phyloP scores from a whole-genome alignment of 2,113 vertebrate genomes.

The Hypomesus transpacificus region DNA sequence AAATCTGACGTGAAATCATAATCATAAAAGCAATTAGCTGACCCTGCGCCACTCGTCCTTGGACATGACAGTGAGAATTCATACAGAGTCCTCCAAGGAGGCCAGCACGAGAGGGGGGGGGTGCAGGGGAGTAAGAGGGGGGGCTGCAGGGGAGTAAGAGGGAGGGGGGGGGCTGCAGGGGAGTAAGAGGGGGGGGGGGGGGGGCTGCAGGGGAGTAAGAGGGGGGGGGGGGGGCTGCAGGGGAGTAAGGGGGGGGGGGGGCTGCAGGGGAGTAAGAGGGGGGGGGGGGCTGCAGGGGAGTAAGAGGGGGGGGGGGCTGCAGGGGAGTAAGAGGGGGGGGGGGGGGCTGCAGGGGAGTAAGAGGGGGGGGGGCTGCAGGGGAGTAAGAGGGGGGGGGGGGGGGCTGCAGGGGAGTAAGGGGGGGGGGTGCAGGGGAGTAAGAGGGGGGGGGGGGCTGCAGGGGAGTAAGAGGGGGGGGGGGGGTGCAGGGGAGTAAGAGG shows the following conservation, averaged over 20 bases:
- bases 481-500: background rate
- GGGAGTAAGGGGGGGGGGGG: too few species aligned
- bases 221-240: slow-evolving; percentile 6
- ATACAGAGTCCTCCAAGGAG: slow-evolving; percentile 75
- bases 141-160: background rate
- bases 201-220: background rate
- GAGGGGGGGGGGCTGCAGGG: background rate
- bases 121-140: too few species aligned
- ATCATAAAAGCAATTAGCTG: slow-evolving; percentile 84
- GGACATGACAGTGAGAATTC: slow-evolving; percentile 79
- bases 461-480: too few species aligned
- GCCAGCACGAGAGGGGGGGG: slow-evolving; percentile 30
- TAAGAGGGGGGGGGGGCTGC: background rate
- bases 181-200: background rate
- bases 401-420: background rate
- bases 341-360: background rate
- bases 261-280: background rate
- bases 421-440: background rate
- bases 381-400: too few species aligned
- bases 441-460: background rate
- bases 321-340: background rate
- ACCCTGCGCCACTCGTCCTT: slow-evolving; percentile 78
- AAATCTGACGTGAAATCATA: slow-evolving; percentile 83
- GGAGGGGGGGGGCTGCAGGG: background rate
- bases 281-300: too few species aligned